Evolutionary conservation across 2,888 invertebrate species (phyloP), one percentile per base, ranked within the genome.

Genomic region (Drosophila dives): DNA sequence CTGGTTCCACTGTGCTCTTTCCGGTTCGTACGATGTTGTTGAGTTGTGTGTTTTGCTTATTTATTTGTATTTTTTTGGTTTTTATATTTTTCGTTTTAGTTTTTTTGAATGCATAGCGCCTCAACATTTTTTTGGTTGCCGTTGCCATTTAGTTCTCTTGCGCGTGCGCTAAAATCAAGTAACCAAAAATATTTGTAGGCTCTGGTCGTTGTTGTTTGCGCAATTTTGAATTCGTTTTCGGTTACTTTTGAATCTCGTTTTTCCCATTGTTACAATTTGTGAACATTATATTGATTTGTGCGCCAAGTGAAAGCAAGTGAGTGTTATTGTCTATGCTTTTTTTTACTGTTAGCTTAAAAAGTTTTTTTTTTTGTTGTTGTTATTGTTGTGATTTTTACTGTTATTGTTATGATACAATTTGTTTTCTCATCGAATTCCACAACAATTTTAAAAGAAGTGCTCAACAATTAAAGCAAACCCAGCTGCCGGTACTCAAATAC

Each of bases 101-200:
- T 17, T 26, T 17, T n/a, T 48, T 64, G 63, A 59, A 72, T 83
- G 83, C 86, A 78, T 81, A 64, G 58, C 68, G 75, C 71, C 77
- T 74, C 54, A 86, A 74, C 83, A 79, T 70, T 86, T 81, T 81
- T 62, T 29, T 1, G 29, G 64, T 29, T 59, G 64, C 29, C 38
- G 72, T 36, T 60, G 72, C 38, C 73, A 80, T 74, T 86, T 83
- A 86, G 86, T 83, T 86, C 80, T 83, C 81, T 81, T 74, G 65
- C 80, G 77, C 74, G 81, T 83, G 83, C 81, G 83, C 74, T 69
- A 77, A 77, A 86, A 75, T 60, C 72, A 83, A 86, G 86, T 83
- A 77, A 83, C 75, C 68, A 56, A 76, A 68, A 71, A 63, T 53
- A 58, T 64, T 64, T 58, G 45, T 23, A 23, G 61, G 42, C 58